Evolutionary conservation across 2,797 vertebrate species (phyloP).

Genomic region (Syngnathus acus): DNA sequence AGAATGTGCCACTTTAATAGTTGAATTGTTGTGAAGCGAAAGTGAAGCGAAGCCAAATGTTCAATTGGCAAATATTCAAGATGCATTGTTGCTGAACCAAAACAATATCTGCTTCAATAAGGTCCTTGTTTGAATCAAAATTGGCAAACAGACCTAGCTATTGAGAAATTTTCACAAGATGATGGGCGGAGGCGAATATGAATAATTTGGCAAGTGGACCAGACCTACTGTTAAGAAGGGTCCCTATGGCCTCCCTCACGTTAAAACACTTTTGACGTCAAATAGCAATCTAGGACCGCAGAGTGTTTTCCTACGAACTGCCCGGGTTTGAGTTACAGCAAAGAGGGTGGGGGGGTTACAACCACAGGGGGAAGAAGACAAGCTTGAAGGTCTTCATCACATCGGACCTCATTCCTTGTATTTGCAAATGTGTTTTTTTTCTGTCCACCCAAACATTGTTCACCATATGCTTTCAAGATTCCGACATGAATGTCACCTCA

Average conservation of each 20-base stretch:
- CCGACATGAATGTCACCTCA: constrained; percentile 18
- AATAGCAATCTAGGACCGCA: constrained; percentile 38
- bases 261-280: constrained; percentile 68
- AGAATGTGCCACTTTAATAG: background rate
- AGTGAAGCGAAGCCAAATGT: background rate
- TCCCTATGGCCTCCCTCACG: constrained; percentile 55
- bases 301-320: constrained; percentile 61
- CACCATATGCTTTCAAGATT: background rate
- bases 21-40: background rate
- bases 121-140: constrained; percentile 16
- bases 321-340: constrained; percentile 51
- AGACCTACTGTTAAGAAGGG: constrained; percentile 38
- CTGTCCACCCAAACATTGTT: background rate
- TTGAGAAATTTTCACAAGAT: constrained; percentile 2
- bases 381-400: constrained; percentile 34
- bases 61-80: background rate
- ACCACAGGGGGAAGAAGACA: constrained; percentile 46
- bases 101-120: constrained; percentile 12
- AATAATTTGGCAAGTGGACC: constrained; percentile 25
- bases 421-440: background rate
- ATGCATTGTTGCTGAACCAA: background rate
- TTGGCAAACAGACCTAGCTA: constrained; percentile 2
- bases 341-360: constrained; percentile 61
- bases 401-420: constrained; percentile 11
- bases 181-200: constrained; percentile 2